phyloP scores from a whole-genome alignment of 2,888 invertebrate genomes.

The Flexamia atlantica region DNA sequence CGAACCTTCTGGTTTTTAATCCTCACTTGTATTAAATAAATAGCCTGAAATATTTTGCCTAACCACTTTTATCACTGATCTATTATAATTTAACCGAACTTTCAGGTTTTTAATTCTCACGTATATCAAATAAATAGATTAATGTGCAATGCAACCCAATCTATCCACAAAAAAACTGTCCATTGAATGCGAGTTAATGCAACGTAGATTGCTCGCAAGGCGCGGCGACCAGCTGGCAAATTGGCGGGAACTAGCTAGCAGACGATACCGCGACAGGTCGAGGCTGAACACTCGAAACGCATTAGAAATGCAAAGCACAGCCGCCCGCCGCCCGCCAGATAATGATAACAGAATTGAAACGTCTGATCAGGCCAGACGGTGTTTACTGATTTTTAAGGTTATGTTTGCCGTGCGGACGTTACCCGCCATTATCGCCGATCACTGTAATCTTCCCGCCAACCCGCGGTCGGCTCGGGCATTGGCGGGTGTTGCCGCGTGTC shows the following conservation, averaged over 20 bases:
- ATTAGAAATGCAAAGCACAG: conserved; percentile 54
- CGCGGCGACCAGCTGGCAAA: conserved; percentile 17
- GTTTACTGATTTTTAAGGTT: conserved; percentile 58
- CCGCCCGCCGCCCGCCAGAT: not conserved
- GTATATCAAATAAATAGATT: too few relatives aligned
- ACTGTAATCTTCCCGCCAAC: conserved; percentile 25
- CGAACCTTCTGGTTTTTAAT: too few relatives aligned
- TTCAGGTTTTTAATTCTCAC: too few relatives aligned
- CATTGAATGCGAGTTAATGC: not conserved
- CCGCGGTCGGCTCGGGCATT: conserved; percentile 6
- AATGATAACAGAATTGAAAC: conserved; percentile 44
- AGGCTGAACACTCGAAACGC: conserved; percentile 35
- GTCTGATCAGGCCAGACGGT: conserved; percentile 47
- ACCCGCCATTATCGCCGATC: conserved; percentile 37
- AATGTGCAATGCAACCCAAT: too few relatives aligned
- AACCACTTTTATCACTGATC: too few relatives aligned
- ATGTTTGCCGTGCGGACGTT: conserved; percentile 21
- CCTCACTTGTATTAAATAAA: too few relatives aligned
- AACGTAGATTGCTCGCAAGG: not conserved
- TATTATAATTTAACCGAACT: too few relatives aligned
- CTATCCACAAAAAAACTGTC: too few relatives aligned
- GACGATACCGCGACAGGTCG: conserved; percentile 11
- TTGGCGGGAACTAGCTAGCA: not conserved
- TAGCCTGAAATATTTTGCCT: too few relatives aligned
- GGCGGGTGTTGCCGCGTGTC: too few relatives aligned